phyloP scores from a whole-genome alignment of 2,797 vertebrate species.

The Kryptolebias ocellatus region DNA sequence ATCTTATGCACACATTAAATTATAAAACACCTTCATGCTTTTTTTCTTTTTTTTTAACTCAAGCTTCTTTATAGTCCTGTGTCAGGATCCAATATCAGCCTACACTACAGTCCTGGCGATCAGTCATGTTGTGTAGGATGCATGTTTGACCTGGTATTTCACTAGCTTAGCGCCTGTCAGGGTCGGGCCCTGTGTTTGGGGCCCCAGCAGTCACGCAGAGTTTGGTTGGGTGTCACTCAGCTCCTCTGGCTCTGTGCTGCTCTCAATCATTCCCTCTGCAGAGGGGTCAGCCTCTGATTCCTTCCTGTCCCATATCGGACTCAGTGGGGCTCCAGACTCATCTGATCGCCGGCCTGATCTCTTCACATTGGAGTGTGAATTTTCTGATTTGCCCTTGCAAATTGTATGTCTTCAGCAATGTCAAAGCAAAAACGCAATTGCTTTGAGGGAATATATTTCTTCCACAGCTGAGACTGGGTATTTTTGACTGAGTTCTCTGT shows the following conservation, averaged over 20 bases:
- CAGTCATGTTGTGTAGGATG: slow-evolving; percentile 51
- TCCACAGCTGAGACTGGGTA: slow-evolving; percentile 73
- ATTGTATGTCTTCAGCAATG: slow-evolving; percentile 69
- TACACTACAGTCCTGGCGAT: not conserved
- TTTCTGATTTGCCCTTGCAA: slow-evolving; percentile 78
- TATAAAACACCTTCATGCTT: slow-evolving; percentile 4
- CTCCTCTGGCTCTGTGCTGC: slow-evolving; percentile 51
- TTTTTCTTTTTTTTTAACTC: slow-evolving; percentile 21
- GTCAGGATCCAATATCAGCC: not conserved
- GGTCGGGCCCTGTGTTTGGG: slow-evolving; percentile 58
- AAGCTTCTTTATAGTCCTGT: slow-evolving; percentile 1
- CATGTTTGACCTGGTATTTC: slow-evolving; percentile 70
- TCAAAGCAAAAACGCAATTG: slow-evolving; percentile 74
- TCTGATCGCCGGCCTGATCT: slow-evolving; percentile 76
- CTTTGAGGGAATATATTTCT: slow-evolving; percentile 74
- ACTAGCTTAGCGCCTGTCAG: slow-evolving; percentile 53
- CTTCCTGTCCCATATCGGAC: slow-evolving; percentile 65
- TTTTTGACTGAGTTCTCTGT: slow-evolving; percentile 53
- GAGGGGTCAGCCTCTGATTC: slow-evolving; percentile 68
- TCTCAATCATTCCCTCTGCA: slow-evolving; percentile 71
- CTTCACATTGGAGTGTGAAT: slow-evolving; percentile 68
- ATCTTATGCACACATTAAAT: not conserved
- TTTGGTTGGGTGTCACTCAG: slow-evolving; percentile 71
- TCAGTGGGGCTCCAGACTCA: slow-evolving; percentile 74
- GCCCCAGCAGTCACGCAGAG: slow-evolving; percentile 47